Evolutionary conservation across 2,888 invertebrate genomes (phyloP).

Genomic region (Volucella inflata): DNA sequence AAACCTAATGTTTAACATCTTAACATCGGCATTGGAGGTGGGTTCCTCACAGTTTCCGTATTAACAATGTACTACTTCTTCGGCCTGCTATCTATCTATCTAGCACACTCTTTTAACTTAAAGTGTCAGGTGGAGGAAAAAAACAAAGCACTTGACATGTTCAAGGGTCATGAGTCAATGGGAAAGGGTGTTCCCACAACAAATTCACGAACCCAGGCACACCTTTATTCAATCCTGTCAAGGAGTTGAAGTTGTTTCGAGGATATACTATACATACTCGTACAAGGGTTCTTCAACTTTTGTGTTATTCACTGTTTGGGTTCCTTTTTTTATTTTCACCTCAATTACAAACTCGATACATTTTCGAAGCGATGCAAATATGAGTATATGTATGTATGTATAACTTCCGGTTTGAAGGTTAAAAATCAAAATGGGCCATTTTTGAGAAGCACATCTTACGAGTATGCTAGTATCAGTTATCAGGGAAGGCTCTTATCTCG

Average conservation of each 20-base stretch:
- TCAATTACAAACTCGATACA: no score
- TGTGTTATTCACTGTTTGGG: no score
- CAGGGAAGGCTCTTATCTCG: neutral
- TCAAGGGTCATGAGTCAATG: slow-evolving; percentile 38
- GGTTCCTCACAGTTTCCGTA: slow-evolving; percentile 13
- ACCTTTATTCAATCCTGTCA: slow-evolving; percentile 23
- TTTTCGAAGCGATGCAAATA: no score
- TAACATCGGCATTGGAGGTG: slow-evolving; percentile 35
- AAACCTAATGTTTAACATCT: slow-evolving; percentile 71
- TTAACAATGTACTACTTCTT: slow-evolving; percentile 20
- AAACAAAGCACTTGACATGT: slow-evolving; percentile 70
- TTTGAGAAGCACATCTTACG: no score
- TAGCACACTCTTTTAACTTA: slow-evolving; percentile 31
- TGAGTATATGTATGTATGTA: no score
- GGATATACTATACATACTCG: no score
- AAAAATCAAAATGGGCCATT: no score
- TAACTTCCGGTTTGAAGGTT: no score
- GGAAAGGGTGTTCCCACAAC: slow-evolving; percentile 22
- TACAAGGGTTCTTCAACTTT: slow-evolving; percentile 19
- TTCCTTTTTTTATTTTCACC: no score
- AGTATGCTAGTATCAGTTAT: no score
- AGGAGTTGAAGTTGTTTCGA: slow-evolving; percentile 35
- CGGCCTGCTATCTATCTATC: slow-evolving; percentile 47
- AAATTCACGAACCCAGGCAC: slow-evolving; percentile 15
- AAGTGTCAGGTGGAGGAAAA: slow-evolving; percentile 65